Evolutionary conservation across 2,113 vertebrate genomes (phyloP).

Genomic region (Mobula birostris): DNA sequence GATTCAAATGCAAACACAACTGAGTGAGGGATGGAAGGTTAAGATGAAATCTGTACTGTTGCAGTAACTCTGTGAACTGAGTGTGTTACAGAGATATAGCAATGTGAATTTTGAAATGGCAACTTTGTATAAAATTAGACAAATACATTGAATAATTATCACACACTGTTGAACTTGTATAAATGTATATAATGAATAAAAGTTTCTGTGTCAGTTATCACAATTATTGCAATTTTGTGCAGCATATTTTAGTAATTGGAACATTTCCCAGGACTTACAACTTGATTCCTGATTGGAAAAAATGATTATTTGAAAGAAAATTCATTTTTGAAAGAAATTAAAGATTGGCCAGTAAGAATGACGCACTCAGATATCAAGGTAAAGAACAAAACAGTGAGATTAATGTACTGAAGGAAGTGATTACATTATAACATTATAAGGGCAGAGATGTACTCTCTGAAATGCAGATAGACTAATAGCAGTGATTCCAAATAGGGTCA

Average conservation of each 20-base stretch:
- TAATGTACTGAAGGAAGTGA: neutral
- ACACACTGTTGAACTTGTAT: neutral
- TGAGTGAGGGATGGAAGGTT: neutral
- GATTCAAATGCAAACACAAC: neutral
- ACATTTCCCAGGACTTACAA: conserved; percentile 10
- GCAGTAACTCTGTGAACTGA: neutral
- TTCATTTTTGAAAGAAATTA: neutral
- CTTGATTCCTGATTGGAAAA: neutral
- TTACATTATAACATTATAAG: neutral
- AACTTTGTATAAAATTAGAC: neutral
- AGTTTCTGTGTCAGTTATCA: neutral
- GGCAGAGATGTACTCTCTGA: no score
- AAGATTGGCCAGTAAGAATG: no score
- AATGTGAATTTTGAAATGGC: neutral
- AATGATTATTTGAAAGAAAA: neutral
- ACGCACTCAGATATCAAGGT: neutral
- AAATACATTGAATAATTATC: conserved; percentile 25
- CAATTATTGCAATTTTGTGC: conserved; percentile 1
- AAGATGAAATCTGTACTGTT: neutral
- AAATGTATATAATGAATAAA: conserved; percentile 13
- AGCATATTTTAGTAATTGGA: neutral
- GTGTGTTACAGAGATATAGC: neutral
- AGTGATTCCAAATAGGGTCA: neutral
- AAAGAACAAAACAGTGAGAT: neutral
- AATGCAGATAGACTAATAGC: neutral